Evolutionary conservation across 2,888 invertebrate genomes (phyloP).

Genomic region (Gryllus longicercus): DNA sequence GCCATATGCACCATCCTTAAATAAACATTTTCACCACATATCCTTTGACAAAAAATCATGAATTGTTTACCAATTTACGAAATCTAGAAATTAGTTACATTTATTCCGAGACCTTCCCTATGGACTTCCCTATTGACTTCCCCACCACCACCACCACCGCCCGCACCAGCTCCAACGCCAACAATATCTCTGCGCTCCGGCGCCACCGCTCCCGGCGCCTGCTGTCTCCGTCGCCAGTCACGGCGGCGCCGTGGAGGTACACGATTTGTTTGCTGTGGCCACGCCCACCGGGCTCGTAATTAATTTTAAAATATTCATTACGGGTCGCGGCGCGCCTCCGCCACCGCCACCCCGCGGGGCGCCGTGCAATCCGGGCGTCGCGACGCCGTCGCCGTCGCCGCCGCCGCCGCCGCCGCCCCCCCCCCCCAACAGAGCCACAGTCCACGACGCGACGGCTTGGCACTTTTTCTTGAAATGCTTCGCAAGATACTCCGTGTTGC

Average conservation of each 20-base stretch:
- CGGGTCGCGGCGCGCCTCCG: background rate
- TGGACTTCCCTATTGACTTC: no score
- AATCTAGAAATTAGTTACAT: no score
- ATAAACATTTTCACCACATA: no score
- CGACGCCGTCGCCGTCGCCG: background rate
- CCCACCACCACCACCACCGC: no score
- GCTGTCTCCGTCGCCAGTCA: background rate
- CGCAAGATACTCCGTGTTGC: background rate
- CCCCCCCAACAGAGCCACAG: no score
- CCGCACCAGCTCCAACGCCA: no score
- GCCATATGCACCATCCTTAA: no score
- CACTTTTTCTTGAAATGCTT: background rate
- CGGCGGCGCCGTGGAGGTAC: background rate
- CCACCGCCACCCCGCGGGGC: background rate
- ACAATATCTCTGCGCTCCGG: no score
- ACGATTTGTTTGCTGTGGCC: conserved; percentile 6
- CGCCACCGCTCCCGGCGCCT: background rate
- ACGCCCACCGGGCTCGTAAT: background rate
- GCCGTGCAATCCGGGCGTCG: background rate
- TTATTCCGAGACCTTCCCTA: no score
- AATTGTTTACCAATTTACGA: no score
- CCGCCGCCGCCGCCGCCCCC: background rate
- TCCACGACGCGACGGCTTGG: no score
- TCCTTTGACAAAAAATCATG: no score
- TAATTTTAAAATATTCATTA: conserved; percentile 17